Conservation (phyloP, 1,140 invertebrate genomes). For the Caerostris extrusa region DNA sequence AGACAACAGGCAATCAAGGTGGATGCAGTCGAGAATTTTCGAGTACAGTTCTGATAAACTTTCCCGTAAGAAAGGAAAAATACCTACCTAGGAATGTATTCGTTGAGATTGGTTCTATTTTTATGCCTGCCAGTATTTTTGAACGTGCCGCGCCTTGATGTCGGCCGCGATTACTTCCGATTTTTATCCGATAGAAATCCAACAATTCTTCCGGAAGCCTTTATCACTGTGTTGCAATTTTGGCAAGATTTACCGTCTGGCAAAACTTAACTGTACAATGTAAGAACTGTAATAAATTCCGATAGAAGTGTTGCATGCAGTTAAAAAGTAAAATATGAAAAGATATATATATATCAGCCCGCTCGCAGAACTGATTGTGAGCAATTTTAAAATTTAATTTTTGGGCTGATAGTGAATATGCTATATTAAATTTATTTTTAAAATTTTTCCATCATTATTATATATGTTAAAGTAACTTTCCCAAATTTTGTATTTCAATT, state of each 20-base stretch:
- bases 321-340: too few relatives aligned
- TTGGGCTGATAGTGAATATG: too few relatives aligned
- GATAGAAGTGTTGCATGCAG: too few relatives aligned
- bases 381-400: too few relatives aligned
- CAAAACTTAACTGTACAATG: too few relatives aligned
- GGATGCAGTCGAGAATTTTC: slow-evolving; percentile 40
- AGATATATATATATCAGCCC: too few relatives aligned
- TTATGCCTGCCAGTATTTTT: slow-evolving; percentile 48
- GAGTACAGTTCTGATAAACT: slow-evolving; percentile 46
- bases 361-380: too few relatives aligned
- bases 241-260: background rate
- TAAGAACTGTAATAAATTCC: too few relatives aligned
- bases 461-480: too few relatives aligned
- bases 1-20: slow-evolving; percentile 56
- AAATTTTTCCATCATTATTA: too few relatives aligned
- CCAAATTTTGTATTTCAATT: too few relatives aligned
- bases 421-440: too few relatives aligned
- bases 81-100: slow-evolving; percentile 26
- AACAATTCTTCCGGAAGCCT: background rate
- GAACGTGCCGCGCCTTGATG: slow-evolving; percentile 23
- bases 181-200: slow-evolving; percentile 49
- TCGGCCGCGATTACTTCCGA: background rate
- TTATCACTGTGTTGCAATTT: slow-evolving; percentile 19
- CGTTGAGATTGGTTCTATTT: slow-evolving; percentile 32
- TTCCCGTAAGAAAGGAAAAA: background rate